Conservation (phyloP, 35 echinoderm and acorn worm species). For the Stichopus chloronotus region DNA sequence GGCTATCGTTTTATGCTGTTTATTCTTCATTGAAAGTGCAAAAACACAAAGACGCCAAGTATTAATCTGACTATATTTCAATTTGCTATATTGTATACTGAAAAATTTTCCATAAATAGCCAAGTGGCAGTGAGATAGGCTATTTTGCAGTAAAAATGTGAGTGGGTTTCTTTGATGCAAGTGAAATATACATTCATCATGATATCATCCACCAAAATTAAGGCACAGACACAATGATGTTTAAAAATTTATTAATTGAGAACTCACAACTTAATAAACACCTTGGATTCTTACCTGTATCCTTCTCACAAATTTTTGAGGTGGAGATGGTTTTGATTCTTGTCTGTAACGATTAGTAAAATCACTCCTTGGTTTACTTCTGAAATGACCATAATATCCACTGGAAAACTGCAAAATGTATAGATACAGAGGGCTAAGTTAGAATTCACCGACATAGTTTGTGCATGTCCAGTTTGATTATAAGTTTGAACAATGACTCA, state of each 20-base stretch:
- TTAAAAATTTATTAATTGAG: too few species aligned
- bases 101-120: too few species aligned
- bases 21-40: too few species aligned
- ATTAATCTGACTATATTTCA: too few species aligned
- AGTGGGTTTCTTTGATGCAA: too few species aligned
- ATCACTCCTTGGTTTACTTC: slow-evolving; percentile 91
- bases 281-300: slow-evolving; percentile 45
- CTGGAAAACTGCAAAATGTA: slow-evolving; percentile 74
- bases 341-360: slow-evolving; percentile 94
- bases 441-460: neutral
- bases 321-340: slow-evolving; percentile 95
- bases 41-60: too few species aligned
- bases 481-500: neutral
- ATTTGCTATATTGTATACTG: too few species aligned
- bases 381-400: slow-evolving; percentile 95
- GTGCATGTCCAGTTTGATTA: neutral
- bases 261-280: too few species aligned
- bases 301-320: slow-evolving; percentile 77
- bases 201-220: neutral
- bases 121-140: too few species aligned
- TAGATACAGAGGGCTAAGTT: neutral
- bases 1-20: too few species aligned
- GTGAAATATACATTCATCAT: slow-evolving; percentile 20
- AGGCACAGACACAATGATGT: too few species aligned
- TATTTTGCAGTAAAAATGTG: too few species aligned